A percentile compares a stretch with the other conserved stretches of the same genome.
Conservation (phyloP, 2,797 vertebrate genomes). For the Silurus aristotelis region DNA sequence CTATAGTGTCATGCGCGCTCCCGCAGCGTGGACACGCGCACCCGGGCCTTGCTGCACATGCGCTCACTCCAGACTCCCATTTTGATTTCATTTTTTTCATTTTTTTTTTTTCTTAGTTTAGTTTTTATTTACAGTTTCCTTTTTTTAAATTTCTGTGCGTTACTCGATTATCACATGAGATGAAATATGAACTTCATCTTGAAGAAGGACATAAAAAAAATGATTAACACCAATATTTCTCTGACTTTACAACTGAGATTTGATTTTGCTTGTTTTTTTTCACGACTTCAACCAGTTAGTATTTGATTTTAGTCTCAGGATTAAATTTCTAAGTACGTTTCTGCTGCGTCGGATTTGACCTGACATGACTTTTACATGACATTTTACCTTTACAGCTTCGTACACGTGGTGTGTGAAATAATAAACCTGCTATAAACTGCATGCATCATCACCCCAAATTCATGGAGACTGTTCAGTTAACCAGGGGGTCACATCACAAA, state of each 20-base stretch:
- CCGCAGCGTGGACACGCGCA: constrained; percentile 71
- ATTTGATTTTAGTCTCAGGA: neutral
- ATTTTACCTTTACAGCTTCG: neutral
- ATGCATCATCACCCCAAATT: constrained; percentile 32
- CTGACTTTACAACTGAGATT: neutral
- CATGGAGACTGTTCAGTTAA: constrained; percentile 11
- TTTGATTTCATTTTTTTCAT: neutral
- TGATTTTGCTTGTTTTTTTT: neutral
- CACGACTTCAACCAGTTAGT: neutral
- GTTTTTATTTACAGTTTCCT: neutral
- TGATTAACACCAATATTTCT: no score
- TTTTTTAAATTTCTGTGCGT: neutral
- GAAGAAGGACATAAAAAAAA: neutral
- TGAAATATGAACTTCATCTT: neutral
- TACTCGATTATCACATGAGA: neutral
- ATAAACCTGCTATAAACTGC: neutral
- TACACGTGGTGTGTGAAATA: neutral
- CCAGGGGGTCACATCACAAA: neutral
- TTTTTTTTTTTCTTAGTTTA: neutral
- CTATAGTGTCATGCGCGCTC: constrained; percentile 72
- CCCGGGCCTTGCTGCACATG: constrained; percentile 57
- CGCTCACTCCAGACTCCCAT: constrained; percentile 43
- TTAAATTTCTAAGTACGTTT: neutral
- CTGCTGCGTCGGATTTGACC: neutral
- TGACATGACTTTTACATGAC: neutral